phyloP scores from a whole-genome alignment of 2,797 vertebrate species.

The Cheirogaleus major region DNA sequence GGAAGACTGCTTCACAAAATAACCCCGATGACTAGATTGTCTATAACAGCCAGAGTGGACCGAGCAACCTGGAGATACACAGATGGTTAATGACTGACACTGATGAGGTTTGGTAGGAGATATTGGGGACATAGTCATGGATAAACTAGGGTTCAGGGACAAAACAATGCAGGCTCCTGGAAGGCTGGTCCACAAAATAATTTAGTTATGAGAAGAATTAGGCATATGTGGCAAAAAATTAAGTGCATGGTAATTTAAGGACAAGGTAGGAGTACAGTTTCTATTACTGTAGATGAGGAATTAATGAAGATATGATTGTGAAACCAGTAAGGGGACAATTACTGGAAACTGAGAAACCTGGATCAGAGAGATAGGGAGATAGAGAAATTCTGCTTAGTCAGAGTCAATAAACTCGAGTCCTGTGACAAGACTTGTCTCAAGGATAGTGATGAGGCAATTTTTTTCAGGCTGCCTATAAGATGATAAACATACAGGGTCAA shows the following conservation, averaged over 20 bases:
- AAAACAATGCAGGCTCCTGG: not conserved
- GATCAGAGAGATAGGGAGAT: not conserved
- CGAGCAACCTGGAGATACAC: not conserved
- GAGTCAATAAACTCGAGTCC: not conserved
- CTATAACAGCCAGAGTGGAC: not conserved
- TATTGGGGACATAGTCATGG: not conserved
- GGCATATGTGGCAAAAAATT: not conserved
- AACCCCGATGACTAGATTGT: not conserved
- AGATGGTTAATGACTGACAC: not conserved
- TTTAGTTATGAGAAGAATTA: not conserved
- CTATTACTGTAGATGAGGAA: not conserved
- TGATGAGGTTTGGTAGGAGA: not conserved
- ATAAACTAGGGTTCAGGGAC: not conserved
- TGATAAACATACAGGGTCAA: not conserved
- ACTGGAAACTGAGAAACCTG: not conserved
- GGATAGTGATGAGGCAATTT: not conserved
- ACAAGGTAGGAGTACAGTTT: not conserved
- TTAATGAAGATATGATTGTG: not conserved
- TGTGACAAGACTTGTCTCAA: not conserved
- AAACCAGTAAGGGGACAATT: not conserved
- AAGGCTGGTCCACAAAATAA: not conserved
- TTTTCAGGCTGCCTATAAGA: not conserved
- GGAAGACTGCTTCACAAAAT: not conserved
- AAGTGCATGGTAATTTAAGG: not conserved
- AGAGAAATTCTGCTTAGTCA: not conserved